Percentiles rank a stretch among this genome's conserved stretches.
Evolutionary conservation across 2,113 vertebrate genomes (phyloP).

Genomic region (Anoura caudifer): DNA sequence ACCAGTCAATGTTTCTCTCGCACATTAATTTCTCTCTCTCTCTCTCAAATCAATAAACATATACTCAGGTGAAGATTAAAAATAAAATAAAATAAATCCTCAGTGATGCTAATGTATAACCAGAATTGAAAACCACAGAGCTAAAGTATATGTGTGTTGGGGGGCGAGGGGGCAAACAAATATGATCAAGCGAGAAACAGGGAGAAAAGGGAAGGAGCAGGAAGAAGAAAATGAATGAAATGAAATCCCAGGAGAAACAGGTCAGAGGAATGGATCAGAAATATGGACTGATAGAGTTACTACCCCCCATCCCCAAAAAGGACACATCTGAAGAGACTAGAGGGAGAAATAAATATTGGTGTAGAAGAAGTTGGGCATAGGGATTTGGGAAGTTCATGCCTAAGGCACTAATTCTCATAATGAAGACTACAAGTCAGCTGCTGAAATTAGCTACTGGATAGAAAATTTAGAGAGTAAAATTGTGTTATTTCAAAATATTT

Average conservation of each 20-base stretch:
- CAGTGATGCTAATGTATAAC: not conserved
- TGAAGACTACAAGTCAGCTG: not conserved
- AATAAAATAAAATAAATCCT: not conserved
- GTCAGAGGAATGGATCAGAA: not conserved
- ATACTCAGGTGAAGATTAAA: too few relatives aligned
- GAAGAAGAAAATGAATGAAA: not conserved
- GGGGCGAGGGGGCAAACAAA: fast-evolving
- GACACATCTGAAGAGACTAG: not conserved
- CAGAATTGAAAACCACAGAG: not conserved
- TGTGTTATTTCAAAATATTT: not conserved
- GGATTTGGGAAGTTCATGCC: not conserved
- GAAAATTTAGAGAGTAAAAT: not conserved
- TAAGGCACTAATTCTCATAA: not conserved
- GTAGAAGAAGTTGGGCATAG: not conserved
- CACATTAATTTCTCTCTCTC: too few relatives aligned
- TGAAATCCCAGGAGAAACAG: not conserved
- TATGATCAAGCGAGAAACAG: not conserved
- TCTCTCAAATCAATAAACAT: too few relatives aligned
- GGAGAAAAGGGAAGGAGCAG: not conserved
- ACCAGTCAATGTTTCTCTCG: too few relatives aligned
- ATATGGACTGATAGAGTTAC: not conserved
- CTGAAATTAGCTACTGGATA: not conserved
- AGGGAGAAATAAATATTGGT: not conserved
- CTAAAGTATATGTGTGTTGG: not conserved
- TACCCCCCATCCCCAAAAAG: not conserved